Evolutionary conservation across 2,113 vertebrate genomes (phyloP), one percentile per base, ranked within the genome.

Genomic region (Formicarius rufipectus): DNA sequence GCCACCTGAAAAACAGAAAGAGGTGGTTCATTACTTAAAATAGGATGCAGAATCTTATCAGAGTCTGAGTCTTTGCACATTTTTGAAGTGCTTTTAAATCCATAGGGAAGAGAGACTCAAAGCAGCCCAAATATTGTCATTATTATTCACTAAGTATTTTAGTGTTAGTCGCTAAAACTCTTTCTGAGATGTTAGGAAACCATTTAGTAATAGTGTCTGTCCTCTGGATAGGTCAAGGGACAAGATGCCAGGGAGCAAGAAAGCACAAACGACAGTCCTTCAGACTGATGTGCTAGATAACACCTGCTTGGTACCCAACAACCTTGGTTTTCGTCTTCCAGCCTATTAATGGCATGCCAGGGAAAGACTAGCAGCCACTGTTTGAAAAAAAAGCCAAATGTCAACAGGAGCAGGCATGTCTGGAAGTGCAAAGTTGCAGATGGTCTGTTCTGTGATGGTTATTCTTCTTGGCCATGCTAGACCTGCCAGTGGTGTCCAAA

Each of bases 1-100:
- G 72, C 75, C 87, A 89, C 62, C 53, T 90, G 78, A 89, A 92
- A 96, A 97, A 92, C 3, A 92, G 39, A 90, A 64, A 74, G 87
- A 84, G 16, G 35, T 69, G 19, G 13, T 69, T 88, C 4, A 5
- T 66, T 77, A n/a, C 42, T 90, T 90, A 71, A 33, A 5, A 4
- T 21, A 80, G 60, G 39, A 83, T 45, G 50, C 24, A 76, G 74
- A 49, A 80, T 39, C 8, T 68, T 83, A 8, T 28, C 2, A 2
- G 62, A 82, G 31, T 27, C 56, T 56, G 44, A 79, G 71, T 85
- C 40, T 20, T 40, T 75, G 69, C 8, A 49, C 12, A 2, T 63
- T 59, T 63, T 6, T 80, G 16, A 84, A 90, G 31, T 62, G 27
- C 39, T 85, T 82, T 89, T 30, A 91, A 66, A 25, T 49, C 37